phyloP scores from a whole-genome alignment of 2,797 vertebrate species.

The Paedocypris micromegethes region DNA sequence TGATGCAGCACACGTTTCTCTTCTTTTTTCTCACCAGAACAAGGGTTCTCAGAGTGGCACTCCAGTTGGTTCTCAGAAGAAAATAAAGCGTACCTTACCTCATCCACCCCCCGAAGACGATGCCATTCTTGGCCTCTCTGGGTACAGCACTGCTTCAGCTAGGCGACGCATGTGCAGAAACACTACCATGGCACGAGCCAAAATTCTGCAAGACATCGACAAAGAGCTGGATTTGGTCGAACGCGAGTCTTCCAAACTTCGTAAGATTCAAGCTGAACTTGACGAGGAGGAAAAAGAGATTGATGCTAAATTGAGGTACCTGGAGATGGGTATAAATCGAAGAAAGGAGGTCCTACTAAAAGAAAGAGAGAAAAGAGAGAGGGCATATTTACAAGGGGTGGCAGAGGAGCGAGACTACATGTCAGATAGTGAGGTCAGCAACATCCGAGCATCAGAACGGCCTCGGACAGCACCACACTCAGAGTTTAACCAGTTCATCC shows the following conservation, averaged over 20 bases:
- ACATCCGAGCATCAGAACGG: constrained; percentile 86
- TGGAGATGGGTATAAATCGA: constrained; percentile 99
- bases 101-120: constrained; percentile 94
- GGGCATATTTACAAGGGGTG: constrained; percentile 97
- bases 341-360: constrained; percentile 95
- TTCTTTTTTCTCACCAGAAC: constrained; percentile 63
- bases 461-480: constrained; percentile 93
- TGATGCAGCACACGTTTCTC: too few species aligned
- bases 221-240: constrained; percentile 96
- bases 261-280: constrained; percentile 97
- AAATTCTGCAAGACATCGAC: constrained; percentile 98
- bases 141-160: constrained; percentile 83
- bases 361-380: constrained; percentile 95
- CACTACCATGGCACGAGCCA: constrained; percentile 95
- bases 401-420: constrained; percentile 98
- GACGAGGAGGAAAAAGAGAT: constrained; percentile 99
- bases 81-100: constrained; percentile 95
- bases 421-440: constrained; percentile 98
- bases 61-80: constrained; percentile 84
- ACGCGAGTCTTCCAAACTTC: constrained; percentile 96
- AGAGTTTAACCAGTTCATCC: constrained; percentile 91
- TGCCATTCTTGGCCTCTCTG: constrained; percentile 69
- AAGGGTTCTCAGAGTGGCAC: constrained; percentile 74
- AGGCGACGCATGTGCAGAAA: constrained; percentile 91
- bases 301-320: constrained; percentile 92